phyloP scores from a whole-genome alignment of 1,140 invertebrate species.

The Pogonognathellus flavescens region DNA sequence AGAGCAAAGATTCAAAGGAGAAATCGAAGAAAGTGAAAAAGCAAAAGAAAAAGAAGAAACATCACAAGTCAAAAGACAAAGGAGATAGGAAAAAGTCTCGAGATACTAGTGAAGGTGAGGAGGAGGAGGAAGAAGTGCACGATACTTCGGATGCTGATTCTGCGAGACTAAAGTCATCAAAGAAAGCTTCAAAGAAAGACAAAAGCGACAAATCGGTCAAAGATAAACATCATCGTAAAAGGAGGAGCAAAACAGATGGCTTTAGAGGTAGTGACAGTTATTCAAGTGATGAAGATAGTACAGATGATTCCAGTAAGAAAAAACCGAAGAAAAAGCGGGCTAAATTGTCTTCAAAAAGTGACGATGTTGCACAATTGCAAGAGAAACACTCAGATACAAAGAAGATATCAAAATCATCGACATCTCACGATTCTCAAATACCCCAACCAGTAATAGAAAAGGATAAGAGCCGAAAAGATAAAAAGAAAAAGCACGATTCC shows the following conservation, averaged over 20 bases:
- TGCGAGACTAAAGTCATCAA: constrained; percentile 2
- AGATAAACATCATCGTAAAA: neutral
- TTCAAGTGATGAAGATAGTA: neutral
- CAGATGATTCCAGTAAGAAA: constrained; percentile 12
- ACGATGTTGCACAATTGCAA: neutral
- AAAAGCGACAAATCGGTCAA: neutral
- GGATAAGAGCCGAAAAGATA: constrained; percentile 33
- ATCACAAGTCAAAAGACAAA: constrained; percentile 40
- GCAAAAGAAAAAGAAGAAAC: constrained; percentile 53
- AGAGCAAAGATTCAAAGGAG: constrained; percentile 51
- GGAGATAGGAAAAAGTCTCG: constrained; percentile 16
- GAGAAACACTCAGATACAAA: neutral
- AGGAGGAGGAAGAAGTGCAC: neutral
- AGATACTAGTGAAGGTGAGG: constrained; percentile 23
- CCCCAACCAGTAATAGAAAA: neutral
- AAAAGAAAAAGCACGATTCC: constrained; percentile 57
- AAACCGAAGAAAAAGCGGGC: neutral
- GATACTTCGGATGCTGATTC: constrained; percentile 33
- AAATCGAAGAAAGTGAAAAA: constrained; percentile 59
- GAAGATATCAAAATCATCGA: neutral
- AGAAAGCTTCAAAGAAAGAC: constrained; percentile 24
- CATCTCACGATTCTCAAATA: neutral
- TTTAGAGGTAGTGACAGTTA: neutral
- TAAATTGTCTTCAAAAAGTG: neutral
- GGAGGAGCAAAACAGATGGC: constrained; percentile 9